These are phyloP conservation scores for Coenobita brevimanus DNA, from an alignment of 1,140 invertebrate genomes.

Conservation along the genomic window DNA sequence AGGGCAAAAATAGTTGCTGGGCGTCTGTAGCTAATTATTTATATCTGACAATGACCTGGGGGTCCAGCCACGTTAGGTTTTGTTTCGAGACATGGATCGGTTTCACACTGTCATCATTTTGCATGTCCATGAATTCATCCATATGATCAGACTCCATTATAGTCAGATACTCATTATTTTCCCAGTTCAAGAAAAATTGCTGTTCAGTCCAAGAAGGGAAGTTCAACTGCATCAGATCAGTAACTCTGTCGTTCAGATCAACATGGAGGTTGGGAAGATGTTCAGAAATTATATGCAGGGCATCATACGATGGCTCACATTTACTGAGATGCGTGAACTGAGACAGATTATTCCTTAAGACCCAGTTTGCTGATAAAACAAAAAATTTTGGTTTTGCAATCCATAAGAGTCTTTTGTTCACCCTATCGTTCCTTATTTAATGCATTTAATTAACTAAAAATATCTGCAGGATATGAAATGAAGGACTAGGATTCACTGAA, in stretches of 20 bases:
- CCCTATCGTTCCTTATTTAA: too few species aligned
- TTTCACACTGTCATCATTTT: too few species aligned
- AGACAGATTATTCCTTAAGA: background rate
- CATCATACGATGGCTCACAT: background rate
- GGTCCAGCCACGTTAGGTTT: background rate
- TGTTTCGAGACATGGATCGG: background rate
- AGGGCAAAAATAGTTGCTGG: background rate
- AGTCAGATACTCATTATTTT: background rate
- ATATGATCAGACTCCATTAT: background rate
- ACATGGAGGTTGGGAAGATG: background rate
- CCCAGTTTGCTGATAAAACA: too few species aligned
- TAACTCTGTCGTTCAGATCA: too few species aligned
- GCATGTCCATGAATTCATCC: background rate
- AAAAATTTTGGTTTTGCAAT: too few species aligned
- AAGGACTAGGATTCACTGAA: too few species aligned
- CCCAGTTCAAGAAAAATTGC: background rate
- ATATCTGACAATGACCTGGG: background rate
- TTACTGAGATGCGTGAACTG: background rate
- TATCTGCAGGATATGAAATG: too few species aligned
- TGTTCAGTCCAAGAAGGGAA: conserved; percentile 8
- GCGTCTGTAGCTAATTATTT: too few species aligned
- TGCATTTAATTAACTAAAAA: too few species aligned
- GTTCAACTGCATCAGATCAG: background rate
- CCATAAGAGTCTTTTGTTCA: too few species aligned
- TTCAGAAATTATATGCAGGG: background rate